Evolutionary conservation across 2,113 vertebrate species (phyloP), one percentile per base, ranked within the genome.

Genomic region (Caranx melampygus): DNA sequence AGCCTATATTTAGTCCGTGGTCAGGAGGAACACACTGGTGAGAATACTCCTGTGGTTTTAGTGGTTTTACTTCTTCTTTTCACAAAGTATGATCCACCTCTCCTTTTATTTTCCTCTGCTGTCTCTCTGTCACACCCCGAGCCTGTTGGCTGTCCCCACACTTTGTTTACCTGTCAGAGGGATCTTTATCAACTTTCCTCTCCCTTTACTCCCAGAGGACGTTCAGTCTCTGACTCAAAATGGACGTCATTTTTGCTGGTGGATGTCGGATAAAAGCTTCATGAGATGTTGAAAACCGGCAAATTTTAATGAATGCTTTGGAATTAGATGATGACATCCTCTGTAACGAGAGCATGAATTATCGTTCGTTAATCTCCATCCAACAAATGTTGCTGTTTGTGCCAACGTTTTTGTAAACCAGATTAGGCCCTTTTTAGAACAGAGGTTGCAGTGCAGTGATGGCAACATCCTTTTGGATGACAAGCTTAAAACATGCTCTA

Each of bases 191-290:
- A 49, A 14, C 31, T 13, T 80, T 58, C 73, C 21, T 31, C 47
- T 54, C 11, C 15, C 72, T 21, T 40, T 16, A 13, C 16, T 47
- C 6, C 18, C 3, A 31, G 12, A 20, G 26, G 35, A 40, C 2
- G 7, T 6, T n/a, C 34, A 1, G 65, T 31, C 62, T 57, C 9
- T 42, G 26, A 45, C 62, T 78, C 87, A 92, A 89, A 91, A 91
- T 91, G 86, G 90, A 85, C 75, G 76, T 45, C 6, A 6, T 8
- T 54, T 57, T 54, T 72, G 18, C 26, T 61, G n/a, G 44, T 52
- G 35, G 18, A 31, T 2, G n/a, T 14, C 51, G 14, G 16, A 54
- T 8, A 26, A 65, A 42, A 34, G 1, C 4, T 4, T 80, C 16
- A 12, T 12, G 37, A 20, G 26, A 49, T 20, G 47, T 37, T 20